Evolutionary conservation across 2,797 vertebrate species (phyloP).

Genomic region (Galago senegalensis): DNA sequence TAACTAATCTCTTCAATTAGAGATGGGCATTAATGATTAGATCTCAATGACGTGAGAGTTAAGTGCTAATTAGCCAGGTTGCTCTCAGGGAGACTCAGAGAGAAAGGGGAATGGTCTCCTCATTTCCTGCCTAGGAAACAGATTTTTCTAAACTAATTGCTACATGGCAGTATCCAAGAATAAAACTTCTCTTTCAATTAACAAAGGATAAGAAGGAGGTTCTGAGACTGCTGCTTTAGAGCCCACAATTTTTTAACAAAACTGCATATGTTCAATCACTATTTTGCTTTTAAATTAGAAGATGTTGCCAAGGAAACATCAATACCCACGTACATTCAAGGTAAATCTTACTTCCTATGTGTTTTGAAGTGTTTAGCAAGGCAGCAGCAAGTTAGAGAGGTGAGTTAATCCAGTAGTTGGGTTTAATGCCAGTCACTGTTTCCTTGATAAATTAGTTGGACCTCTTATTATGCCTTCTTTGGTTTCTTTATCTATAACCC

Average conservation of each 20-base stretch:
- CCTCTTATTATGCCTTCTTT: not conserved
- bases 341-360: conserved; percentile 4
- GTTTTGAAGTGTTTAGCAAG: conserved; percentile 42
- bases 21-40: not conserved
- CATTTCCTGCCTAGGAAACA: conserved; percentile 48
- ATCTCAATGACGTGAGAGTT: not conserved
- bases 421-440: not conserved
- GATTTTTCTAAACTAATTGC: conserved; percentile 24
- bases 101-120: not conserved
- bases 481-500: not conserved
- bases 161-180: not conserved
- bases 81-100: not conserved
- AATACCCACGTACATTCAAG: conserved; percentile 39
- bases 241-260: conserved; percentile 37
- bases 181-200: conserved; percentile 10
- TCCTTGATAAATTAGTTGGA: not conserved
- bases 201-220: not conserved
- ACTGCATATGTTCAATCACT: not conserved
- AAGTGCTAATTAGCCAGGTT: not conserved
- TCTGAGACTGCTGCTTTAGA: not conserved
- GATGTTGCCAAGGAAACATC: conserved; percentile 68
- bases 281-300: conserved; percentile 62
- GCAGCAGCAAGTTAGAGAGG: not conserved
- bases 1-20: not conserved
- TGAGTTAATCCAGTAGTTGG: not conserved